phyloP scores from a whole-genome alignment of 1,140 invertebrate species.

The Lethrus apterus region DNA sequence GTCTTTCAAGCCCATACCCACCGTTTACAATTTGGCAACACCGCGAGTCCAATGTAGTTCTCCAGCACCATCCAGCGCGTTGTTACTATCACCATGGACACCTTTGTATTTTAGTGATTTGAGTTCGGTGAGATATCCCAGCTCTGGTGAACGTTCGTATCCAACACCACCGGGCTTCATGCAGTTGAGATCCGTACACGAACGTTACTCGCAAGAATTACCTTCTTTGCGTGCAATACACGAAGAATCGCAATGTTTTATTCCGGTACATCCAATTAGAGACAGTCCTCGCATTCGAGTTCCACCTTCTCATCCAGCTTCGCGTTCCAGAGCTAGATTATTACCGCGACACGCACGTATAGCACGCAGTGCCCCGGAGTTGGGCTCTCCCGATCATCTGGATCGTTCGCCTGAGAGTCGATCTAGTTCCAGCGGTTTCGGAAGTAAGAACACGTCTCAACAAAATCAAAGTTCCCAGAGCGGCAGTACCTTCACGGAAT shows the following conservation, averaged over 20 bases:
- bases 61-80: conserved; percentile 52
- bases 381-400: conserved; percentile 51
- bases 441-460: conserved; percentile 87
- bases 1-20: conserved; percentile 39
- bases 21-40: conserved; percentile 46
- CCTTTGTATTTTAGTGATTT: conserved; percentile 72
- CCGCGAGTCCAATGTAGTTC: conserved; percentile 60
- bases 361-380: conserved; percentile 56
- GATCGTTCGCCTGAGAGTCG: conserved; percentile 79
- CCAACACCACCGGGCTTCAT: conserved; percentile 59
- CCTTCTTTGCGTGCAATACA: conserved; percentile 66
- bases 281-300: conserved; percentile 38
- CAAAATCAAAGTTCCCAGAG: conserved; percentile 59
- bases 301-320: conserved; percentile 41
- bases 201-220: conserved; percentile 64
- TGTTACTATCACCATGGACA: conserved; percentile 49
- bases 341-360: conserved; percentile 56
- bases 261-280: conserved; percentile 51
- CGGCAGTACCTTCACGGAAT: conserved; percentile 65
- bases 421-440: conserved; percentile 82
- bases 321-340: conserved; percentile 46
- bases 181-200: conserved; percentile 55
- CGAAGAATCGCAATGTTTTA: conserved; percentile 56
- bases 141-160: conserved; percentile 70
- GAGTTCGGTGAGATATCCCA: conserved; percentile 74